Evolutionary conservation across 2,797 vertebrate species (phyloP), one percentile per base, ranked within the genome.

Genomic region (Xiphophorus birchmanni): DNA sequence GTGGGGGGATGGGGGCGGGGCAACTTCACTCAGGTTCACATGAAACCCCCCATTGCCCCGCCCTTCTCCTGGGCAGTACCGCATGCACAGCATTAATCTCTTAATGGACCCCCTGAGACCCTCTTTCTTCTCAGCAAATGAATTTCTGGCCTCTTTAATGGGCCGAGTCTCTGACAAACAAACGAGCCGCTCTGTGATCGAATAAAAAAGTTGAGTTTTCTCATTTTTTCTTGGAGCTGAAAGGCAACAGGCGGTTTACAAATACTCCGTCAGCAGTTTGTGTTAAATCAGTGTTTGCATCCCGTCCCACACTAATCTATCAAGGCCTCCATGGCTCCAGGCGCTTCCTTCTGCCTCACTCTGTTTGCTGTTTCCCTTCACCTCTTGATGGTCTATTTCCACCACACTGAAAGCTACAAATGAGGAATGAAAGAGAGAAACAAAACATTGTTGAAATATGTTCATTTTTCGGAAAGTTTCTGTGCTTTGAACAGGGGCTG

Each of bases 311-410:
- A 91, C 93, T 95, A 92, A 95, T 95, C 95, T 92, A 93, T 94
- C 94, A 69, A 95, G 86, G 45, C 78, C 69, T 45, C 81, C 44
- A 29, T 91, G 76, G 91, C 96, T 94, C 67, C 86, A 80, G 96
- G 96, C 95, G 89, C 92, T 96, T 96, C 93, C 95, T 94, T 91
- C 81, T 86, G 82, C 93, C 84, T 94, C 87, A 93, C 78, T 88
- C 94, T 91, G 84, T 94, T 88, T 79, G 78, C 52, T 50, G 78
- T 37, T 79, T 92, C 82, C 88, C 93, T 90, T 96, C 95, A 91
- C 90, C 92, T 95, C 94, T 97, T 98, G 97, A 98, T 98, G 97
- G 98, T 99, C 97, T 94, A 86, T 95, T 99, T 97, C 95, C 96
- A 95, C 93, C 95, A 94, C 92, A 96, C 90, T 95, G 94, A 96